Conservation (phyloP, 2,888 invertebrate genomes). For the Syrista parreyssii region DNA sequence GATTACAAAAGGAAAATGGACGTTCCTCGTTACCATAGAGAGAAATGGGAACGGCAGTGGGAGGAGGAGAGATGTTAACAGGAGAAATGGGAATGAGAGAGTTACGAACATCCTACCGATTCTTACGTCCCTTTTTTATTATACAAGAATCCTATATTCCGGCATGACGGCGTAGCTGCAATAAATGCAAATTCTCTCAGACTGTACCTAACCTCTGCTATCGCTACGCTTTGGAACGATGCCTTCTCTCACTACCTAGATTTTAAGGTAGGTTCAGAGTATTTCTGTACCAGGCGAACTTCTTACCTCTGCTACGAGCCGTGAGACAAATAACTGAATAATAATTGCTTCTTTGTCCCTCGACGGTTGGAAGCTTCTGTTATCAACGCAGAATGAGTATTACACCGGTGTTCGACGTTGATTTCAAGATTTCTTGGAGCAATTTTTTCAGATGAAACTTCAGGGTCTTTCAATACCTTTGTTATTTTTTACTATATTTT, state of each 20-base stretch:
- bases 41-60: not conserved
- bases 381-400: too few relatives aligned
- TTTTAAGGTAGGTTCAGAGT: not conserved
- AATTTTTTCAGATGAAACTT: too few relatives aligned
- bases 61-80: not conserved
- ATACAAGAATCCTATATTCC: not conserved
- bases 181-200: not conserved
- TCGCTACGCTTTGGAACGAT: not conserved
- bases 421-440: too few relatives aligned
- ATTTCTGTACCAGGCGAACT: not conserved
- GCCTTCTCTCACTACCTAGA: not conserved
- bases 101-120: not conserved
- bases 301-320: not conserved
- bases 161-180: not conserved
- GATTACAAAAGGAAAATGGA: not conserved
- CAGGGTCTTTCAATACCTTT: too few relatives aligned
- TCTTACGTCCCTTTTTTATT: not conserved
- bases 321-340: not conserved
- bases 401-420: too few relatives aligned
- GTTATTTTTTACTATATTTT: too few relatives aligned
- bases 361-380: not conserved
- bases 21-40: conserved; percentile 3
- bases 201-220: not conserved
- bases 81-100: not conserved
- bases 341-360: conserved; percentile 1